phyloP scores from a whole-genome alignment of 2,797 vertebrate genomes.

The Urocyon cinereoargenteus region DNA sequence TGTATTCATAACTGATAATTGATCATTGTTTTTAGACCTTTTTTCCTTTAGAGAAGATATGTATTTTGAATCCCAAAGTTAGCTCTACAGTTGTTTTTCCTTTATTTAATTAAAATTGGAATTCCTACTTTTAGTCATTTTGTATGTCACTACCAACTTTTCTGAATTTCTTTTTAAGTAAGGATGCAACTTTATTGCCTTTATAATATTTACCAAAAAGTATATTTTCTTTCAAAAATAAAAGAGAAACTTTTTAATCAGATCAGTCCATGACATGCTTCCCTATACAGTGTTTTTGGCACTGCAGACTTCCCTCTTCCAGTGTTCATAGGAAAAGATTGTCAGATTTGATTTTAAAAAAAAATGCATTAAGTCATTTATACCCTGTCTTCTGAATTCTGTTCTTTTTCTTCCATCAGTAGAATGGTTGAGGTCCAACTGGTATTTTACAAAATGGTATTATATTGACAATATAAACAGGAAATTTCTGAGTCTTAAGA shows the following conservation, averaged over 20 bases:
- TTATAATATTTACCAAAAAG: not conserved
- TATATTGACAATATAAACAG: not conserved
- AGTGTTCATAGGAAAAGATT: not conserved
- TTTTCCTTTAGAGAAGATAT: not conserved
- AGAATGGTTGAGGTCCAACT: not conserved
- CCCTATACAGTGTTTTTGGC: not conserved
- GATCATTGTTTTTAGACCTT: not conserved
- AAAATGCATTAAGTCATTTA: not conserved
- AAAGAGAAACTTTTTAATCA: not conserved
- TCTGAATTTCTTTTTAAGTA: constrained; percentile 40
- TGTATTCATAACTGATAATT: not conserved
- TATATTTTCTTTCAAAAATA: not conserved
- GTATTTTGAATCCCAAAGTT: not conserved
- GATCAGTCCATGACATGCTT: not conserved
- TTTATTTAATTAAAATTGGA: constrained; percentile 37
- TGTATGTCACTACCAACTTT: not conserved
- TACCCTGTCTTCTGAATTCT: not conserved
- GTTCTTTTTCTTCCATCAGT: not conserved
- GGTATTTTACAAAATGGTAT: constrained; percentile 7
- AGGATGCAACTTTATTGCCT: not conserved
- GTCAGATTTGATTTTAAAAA: not conserved
- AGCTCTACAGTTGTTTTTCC: not conserved
- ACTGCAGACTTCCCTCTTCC: not conserved
- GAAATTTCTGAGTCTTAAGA: not conserved
- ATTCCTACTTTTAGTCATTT: not conserved